phyloP scores from a whole-genome alignment of 2,888 invertebrate genomes.

The Lochmaea capreae region DNA sequence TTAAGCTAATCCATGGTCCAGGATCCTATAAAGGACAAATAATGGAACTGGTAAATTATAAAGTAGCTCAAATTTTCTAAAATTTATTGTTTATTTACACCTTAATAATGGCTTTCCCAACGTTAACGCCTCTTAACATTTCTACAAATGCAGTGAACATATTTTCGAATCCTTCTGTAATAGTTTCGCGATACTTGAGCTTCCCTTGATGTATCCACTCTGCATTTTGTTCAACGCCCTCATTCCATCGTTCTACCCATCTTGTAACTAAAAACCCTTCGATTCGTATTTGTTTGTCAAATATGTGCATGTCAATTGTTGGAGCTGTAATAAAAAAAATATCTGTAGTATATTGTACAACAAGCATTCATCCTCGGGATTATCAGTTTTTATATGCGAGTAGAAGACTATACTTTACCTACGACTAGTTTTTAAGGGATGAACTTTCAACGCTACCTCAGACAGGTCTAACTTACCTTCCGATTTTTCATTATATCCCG shows the following conservation, averaged over 20 bases:
- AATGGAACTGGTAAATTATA: too few species aligned
- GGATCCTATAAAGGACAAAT: too few species aligned
- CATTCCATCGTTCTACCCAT: conserved; percentile 68
- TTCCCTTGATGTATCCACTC: conserved; percentile 77
- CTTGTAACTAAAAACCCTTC: conserved; percentile 54
- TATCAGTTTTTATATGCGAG: too few species aligned
- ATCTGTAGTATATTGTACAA: background rate
- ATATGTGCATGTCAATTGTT: conserved; percentile 39
- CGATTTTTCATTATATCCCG: conserved; percentile 70
- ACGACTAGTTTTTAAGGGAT: too few species aligned
- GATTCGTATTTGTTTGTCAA: conserved; percentile 51
- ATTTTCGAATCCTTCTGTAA: conserved; percentile 73
- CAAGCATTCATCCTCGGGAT: too few species aligned
- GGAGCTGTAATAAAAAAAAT: conserved; percentile 42
- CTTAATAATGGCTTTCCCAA: conserved; percentile 57
- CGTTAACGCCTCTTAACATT: conserved; percentile 54
- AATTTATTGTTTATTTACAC: conserved; percentile 31
- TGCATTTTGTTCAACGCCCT: conserved; percentile 74
- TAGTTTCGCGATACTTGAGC: conserved; percentile 76
- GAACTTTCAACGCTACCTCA: too few species aligned
- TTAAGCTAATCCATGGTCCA: too few species aligned
- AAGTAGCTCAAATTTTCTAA: background rate
- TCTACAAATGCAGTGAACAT: conserved; percentile 53
- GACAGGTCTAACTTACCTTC: background rate
- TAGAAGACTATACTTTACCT: too few species aligned